Percentiles rank a stretch among this genome's conserved stretches.
Evolutionary conservation across 1,140 invertebrate species (phyloP).

Genomic region (Pseudomyrmex flavicornis): DNA sequence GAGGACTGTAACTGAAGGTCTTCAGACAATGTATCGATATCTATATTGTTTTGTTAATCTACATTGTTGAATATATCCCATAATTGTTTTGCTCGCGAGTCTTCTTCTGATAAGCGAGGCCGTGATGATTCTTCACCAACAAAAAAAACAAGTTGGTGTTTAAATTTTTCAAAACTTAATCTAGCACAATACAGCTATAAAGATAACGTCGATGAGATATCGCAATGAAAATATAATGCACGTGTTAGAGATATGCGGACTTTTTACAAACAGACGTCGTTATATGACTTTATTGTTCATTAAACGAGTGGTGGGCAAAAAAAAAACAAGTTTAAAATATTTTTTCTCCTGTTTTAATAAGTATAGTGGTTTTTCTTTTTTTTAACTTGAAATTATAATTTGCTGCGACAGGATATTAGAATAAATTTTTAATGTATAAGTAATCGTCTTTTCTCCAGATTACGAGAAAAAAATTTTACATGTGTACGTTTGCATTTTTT

Average conservation of each 20-base stretch:
- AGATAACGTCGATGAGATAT: conserved; percentile 36
- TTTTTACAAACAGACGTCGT: neutral
- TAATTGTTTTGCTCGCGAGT: neutral
- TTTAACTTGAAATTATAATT: neutral
- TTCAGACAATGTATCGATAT: neutral
- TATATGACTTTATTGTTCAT: neutral
- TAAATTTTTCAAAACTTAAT: conserved; percentile 36
- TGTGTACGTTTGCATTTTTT: no score
- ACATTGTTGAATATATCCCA: neutral
- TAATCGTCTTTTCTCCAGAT: no score
- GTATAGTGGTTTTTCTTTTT: neutral
- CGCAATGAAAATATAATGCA: conserved; percentile 23
- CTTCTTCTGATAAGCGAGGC: neutral
- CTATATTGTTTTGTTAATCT: neutral
- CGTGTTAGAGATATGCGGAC: neutral
- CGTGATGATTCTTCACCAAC: neutral
- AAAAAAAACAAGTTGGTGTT: neutral
- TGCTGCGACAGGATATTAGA: no score
- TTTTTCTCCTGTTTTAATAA: neutral
- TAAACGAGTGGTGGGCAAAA: neutral
- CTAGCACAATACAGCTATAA: conserved; percentile 2
- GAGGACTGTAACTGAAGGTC: neutral
- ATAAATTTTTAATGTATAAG: no score
- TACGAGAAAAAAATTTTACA: no score
- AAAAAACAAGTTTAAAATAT: neutral